Evolutionary conservation across 2,888 invertebrate genomes (phyloP).

Genomic region (Mellilla xanthometata): DNA sequence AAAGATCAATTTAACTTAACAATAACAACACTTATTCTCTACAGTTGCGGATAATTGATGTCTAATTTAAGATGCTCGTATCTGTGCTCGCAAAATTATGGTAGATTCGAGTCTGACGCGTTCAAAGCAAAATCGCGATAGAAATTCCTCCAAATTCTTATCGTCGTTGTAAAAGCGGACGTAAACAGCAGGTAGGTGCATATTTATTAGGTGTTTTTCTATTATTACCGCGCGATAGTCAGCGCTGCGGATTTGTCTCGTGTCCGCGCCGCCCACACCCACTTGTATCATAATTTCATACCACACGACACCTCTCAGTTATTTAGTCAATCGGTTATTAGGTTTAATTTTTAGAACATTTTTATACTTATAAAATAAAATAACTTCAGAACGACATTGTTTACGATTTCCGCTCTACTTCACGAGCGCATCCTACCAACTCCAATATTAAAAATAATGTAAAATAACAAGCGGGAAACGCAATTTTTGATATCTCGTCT

Average conservation of each 20-base stretch:
- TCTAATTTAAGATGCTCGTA: neutral
- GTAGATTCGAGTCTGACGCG: too few species aligned
- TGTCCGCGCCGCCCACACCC: constrained; percentile 51
- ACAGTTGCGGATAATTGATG: constrained; percentile 1
- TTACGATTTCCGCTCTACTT: constrained; percentile 22
- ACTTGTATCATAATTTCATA: constrained; percentile 47
- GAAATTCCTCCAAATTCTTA: constrained; percentile 9
- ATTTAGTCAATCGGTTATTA: constrained; percentile 49
- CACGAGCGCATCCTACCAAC: constrained; percentile 16
- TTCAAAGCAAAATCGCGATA: neutral
- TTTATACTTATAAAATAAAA: constrained; percentile 11
- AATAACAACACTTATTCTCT: constrained; percentile 18
- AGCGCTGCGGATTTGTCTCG: constrained; percentile 47
- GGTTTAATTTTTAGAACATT: constrained; percentile 46
- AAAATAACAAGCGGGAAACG: constrained; percentile 13
- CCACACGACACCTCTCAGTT: constrained; percentile 49
- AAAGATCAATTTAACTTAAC: constrained; percentile 38
- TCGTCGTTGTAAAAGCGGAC: constrained; percentile 9
- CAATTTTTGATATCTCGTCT: constrained; percentile 4
- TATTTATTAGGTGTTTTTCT: constrained; percentile 32
- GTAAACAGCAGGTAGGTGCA: constrained; percentile 26
- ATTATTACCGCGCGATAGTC: constrained; percentile 39
- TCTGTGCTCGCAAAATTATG: too few species aligned
- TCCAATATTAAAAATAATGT: constrained; percentile 9
- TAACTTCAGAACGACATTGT: constrained; percentile 8